phyloP scores from a whole-genome alignment of 1,140 invertebrate species.

The Bombus polaris region DNA sequence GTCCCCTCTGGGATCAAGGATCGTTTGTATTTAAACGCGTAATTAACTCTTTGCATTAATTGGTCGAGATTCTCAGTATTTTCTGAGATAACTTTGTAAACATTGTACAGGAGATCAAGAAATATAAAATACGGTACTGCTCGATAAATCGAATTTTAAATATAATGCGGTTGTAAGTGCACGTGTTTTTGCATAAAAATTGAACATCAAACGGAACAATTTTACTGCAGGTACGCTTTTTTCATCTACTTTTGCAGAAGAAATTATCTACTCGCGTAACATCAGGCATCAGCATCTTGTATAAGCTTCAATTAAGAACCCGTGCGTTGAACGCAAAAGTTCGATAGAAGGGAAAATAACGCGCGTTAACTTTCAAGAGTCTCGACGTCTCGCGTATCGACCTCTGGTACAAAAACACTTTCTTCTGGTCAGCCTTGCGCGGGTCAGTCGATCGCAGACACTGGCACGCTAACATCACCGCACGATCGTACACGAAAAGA shows the following conservation, averaged over 20 bases:
- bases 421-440: conserved; percentile 66
- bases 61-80: not conserved
- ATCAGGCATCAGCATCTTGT: not conserved
- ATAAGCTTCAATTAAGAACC: not conserved
- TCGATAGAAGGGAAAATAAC: not conserved
- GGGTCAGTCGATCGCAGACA: conserved; percentile 68
- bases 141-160: no score
- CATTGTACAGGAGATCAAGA: no score
- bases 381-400: not conserved
- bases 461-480: not conserved
- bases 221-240: no score
- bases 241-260: no score
- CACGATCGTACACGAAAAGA: conserved; percentile 36
- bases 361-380: not conserved
- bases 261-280: not conserved
- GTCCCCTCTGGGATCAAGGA: no score
- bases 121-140: no score
- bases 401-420: conserved; percentile 12
- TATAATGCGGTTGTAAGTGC: no score
- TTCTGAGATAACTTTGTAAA: not conserved
- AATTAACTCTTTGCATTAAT: not conserved
- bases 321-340: not conserved
- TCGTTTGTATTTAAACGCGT: no score
- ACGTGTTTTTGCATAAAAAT: not conserved
- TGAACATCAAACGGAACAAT: no score